These are phyloP conservation scores for Silurus asotus DNA, from an alignment of 2,113 vertebrate species.

Conservation along the genomic window DNA sequence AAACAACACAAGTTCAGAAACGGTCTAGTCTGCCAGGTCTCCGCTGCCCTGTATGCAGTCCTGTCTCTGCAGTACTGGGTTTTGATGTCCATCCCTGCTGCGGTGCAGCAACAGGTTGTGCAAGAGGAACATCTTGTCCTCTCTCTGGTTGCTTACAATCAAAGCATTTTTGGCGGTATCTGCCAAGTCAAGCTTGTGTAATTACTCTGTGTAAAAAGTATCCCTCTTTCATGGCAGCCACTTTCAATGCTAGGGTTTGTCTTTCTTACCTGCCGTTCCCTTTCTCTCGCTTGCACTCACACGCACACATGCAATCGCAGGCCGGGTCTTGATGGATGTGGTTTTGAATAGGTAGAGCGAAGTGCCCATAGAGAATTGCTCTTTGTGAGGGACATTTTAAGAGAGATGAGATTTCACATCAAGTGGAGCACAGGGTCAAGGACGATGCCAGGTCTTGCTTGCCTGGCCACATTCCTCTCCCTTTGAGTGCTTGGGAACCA, in stretches of 20 bases:
- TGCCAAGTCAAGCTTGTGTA: slow-evolving; percentile 48
- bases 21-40: neutral
- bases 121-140: slow-evolving; percentile 45
- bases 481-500: slow-evolving; percentile 51
- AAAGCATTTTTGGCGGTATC: slow-evolving; percentile 33
- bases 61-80: slow-evolving; percentile 14
- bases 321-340: slow-evolving; percentile 49
- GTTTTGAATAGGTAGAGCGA: slow-evolving; percentile 47
- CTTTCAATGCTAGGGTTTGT: slow-evolving; percentile 42
- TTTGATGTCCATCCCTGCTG: neutral
- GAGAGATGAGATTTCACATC: slow-evolving; percentile 53
- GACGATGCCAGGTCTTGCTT: slow-evolving; percentile 45
- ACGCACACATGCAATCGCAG: slow-evolving; percentile 40
- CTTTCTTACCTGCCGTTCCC: slow-evolving; percentile 31
- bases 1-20: neutral
- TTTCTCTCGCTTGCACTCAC: slow-evolving; percentile 10
- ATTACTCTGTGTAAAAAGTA: slow-evolving; percentile 51
- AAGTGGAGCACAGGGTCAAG: slow-evolving; percentile 19
- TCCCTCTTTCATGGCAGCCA: slow-evolving; percentile 40
- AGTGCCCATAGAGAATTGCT: slow-evolving; percentile 45
- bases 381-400: slow-evolving; percentile 49
- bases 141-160: slow-evolving; percentile 32
- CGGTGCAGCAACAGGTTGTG: slow-evolving; percentile 7
- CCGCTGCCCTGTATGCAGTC: neutral
- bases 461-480: slow-evolving; percentile 49